Evolutionary conservation across 2,888 invertebrate species (phyloP).

Genomic region (Oscheius onirici): DNA sequence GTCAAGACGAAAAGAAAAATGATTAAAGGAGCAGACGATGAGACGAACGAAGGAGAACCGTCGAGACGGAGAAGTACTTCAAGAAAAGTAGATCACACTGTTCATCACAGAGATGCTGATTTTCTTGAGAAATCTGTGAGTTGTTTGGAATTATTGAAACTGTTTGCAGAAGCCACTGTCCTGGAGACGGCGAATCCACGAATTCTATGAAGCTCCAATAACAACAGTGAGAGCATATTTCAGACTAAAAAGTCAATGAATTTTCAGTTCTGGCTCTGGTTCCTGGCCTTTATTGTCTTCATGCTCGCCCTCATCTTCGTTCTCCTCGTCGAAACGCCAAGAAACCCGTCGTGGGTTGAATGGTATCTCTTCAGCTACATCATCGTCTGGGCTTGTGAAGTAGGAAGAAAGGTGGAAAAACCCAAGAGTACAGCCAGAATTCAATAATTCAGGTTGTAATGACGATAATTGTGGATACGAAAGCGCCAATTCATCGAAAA

Average conservation of each 20-base stretch:
- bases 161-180: slow-evolving; percentile 51
- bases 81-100: neutral
- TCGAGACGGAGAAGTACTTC: slow-evolving; percentile 7
- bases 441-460: slow-evolving; percentile 32
- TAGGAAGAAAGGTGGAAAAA: slow-evolving; percentile 64
- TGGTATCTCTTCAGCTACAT: slow-evolving; percentile 68
- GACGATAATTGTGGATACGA: slow-evolving; percentile 68
- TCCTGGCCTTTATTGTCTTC: slow-evolving; percentile 73
- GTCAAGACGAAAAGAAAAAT: slow-evolving; percentile 12
- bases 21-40: neutral
- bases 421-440: too few relatives aligned
- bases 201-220: slow-evolving; percentile 98
- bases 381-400: slow-evolving; percentile 63
- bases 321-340: slow-evolving; percentile 58
- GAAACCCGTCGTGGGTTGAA: slow-evolving; percentile 55
- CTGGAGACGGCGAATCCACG: slow-evolving; percentile 79
- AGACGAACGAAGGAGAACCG: slow-evolving; percentile 10
- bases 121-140: neutral
- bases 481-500: slow-evolving; percentile 73
- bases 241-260: too few relatives aligned
- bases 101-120: neutral
- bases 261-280: slow-evolving; percentile 89
- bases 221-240: slow-evolving; percentile 80
- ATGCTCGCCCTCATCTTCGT: slow-evolving; percentile 63
- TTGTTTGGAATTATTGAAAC: neutral